These are phyloP conservation scores for Drosophila koepferae DNA, from an alignment of 2,888 invertebrate genomes.

Conservation along the genomic window DNA sequence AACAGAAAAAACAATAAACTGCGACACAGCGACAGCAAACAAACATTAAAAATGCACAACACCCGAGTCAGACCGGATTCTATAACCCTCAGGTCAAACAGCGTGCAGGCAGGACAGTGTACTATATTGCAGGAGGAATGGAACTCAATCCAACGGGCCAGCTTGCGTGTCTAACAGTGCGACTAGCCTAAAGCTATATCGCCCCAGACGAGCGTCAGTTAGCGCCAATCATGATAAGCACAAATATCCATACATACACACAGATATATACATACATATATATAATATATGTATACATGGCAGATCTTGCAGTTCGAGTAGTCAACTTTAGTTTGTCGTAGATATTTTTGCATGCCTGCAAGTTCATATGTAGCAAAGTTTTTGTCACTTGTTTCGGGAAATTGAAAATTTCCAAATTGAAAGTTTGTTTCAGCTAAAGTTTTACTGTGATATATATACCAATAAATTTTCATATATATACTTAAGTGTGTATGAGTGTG, in stretches of 20 bases:
- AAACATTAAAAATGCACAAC: slow-evolving; percentile 69
- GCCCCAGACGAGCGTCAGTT: slow-evolving; percentile 55
- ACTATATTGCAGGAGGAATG: neutral
- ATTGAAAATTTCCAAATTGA: slow-evolving; percentile 51
- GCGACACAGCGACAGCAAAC: slow-evolving; percentile 74
- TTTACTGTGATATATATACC: slow-evolving; percentile 10
- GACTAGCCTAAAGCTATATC: slow-evolving; percentile 56
- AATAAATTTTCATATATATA: slow-evolving; percentile 17
- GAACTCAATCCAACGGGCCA: slow-evolving; percentile 3
- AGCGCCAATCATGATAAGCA: slow-evolving; percentile 53
- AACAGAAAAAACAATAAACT: slow-evolving; percentile 46
- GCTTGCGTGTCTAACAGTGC: slow-evolving; percentile 64
- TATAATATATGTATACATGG: neutral
- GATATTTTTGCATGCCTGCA: slow-evolving; percentile 22
- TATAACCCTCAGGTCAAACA: slow-evolving; percentile 33
- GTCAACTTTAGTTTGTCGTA: slow-evolving; percentile 18
- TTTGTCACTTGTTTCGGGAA: slow-evolving; percentile 35
- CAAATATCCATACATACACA: neutral
- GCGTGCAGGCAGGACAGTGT: slow-evolving; percentile 23
- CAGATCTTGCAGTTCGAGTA: slow-evolving; percentile 25
- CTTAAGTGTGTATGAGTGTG: neutral
- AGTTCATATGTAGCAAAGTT: slow-evolving; percentile 36
- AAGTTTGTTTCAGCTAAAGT: slow-evolving; percentile 33
- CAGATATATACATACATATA: neutral
- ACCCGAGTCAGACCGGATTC: slow-evolving; percentile 45